A percentile compares a stretch with the other conserved stretches of the same genome.
These are phyloP conservation scores for Oreocharis arfaki DNA, from an alignment of 2,113 vertebrate genomes.

Conservation along the genomic window DNA sequence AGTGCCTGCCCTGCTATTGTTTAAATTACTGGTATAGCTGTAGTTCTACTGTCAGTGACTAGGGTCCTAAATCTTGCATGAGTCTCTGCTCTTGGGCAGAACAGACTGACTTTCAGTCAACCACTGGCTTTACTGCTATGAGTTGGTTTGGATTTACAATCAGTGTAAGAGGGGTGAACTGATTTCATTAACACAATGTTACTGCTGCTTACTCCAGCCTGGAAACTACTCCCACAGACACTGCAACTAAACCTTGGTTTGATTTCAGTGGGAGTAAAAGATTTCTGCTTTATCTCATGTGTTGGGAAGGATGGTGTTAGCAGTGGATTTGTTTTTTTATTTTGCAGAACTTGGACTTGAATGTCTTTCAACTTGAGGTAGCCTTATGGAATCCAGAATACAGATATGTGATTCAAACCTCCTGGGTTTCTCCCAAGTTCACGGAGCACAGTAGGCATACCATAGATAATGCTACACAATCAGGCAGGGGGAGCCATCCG, in stretches of 20 bases:
- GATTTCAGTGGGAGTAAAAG: not conserved
- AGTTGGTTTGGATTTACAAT: not conserved
- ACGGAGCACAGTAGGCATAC: not conserved
- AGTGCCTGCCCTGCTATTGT: not conserved
- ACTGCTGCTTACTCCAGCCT: not conserved
- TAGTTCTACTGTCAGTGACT: not conserved
- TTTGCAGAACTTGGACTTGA: not conserved
- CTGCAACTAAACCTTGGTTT: not conserved
- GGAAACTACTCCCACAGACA: not conserved
- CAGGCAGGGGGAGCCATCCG: not conserved
- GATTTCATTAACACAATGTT: not conserved
- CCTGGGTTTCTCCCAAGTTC: not conserved
- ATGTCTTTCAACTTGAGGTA: not conserved
- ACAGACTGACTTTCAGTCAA: not conserved
- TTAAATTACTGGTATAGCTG: not conserved
- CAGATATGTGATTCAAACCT: not conserved
- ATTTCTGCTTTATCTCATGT: not conserved
- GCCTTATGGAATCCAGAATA: not conserved
- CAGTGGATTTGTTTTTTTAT: not conserved
- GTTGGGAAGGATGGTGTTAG: not conserved
- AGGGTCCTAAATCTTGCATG: not conserved
- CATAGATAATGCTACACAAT: not conserved
- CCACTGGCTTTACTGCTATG: not conserved
- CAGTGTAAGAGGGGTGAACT: not conserved
- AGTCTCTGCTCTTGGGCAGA: not conserved